These are phyloP conservation scores for Fundulus diaphanus DNA, from an alignment of 2,797 vertebrate genomes.

Conservation along the genomic window DNA sequence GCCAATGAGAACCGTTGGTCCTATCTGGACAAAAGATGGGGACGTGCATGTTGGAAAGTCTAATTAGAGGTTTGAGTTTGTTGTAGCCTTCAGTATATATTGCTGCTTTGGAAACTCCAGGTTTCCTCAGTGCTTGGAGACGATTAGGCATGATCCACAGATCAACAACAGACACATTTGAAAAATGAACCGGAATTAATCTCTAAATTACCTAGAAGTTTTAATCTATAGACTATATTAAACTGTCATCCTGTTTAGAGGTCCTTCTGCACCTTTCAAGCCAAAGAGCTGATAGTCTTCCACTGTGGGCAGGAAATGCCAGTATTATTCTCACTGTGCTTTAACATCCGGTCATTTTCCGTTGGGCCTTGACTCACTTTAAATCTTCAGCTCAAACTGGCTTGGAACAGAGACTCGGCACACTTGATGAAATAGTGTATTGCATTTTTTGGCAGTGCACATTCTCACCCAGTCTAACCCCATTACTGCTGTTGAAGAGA, in stretches of 20 bases:
- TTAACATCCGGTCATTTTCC: slow-evolving; percentile 43
- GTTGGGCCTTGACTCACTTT: slow-evolving; percentile 49
- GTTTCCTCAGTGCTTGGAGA: no score
- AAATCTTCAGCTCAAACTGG: slow-evolving; percentile 47
- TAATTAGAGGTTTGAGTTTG: no score
- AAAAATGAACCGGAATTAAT: not conserved
- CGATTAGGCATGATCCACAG: no score
- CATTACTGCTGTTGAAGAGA: slow-evolving; percentile 51
- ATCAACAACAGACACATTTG: not conserved
- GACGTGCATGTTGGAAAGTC: no score
- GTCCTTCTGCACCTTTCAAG: not conserved
- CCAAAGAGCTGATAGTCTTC: slow-evolving; percentile 7
- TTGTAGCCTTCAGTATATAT: no score
- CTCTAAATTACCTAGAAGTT: not conserved
- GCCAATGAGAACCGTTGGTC: no score
- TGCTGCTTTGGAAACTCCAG: no score
- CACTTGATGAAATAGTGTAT: slow-evolving; percentile 37
- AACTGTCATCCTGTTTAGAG: not conserved
- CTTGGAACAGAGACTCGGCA: slow-evolving; percentile 39
- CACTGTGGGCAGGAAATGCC: slow-evolving; percentile 13
- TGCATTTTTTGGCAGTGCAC: slow-evolving; percentile 44
- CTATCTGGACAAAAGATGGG: no score
- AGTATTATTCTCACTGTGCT: slow-evolving; percentile 18
- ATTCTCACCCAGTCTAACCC: slow-evolving; percentile 29
- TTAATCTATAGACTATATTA: not conserved